A percentile compares a stretch with the other conserved stretches of the same genome.
Conservation (phyloP, 2,888 invertebrate genomes). For the Macroteleia sp. region DNA sequence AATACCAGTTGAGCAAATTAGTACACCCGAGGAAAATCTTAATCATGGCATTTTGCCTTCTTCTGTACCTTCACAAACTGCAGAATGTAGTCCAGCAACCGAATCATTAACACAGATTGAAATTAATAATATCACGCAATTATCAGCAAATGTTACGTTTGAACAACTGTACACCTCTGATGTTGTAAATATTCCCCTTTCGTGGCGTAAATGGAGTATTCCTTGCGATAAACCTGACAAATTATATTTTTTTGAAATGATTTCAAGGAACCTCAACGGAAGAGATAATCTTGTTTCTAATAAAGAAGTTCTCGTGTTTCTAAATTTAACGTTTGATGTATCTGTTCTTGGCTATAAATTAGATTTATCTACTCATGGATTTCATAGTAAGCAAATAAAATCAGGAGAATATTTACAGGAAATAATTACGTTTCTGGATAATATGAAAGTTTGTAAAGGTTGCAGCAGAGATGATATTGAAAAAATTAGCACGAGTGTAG, state of each 20-base stretch:
- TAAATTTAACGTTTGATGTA: background rate
- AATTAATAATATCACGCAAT: background rate
- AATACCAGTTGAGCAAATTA: background rate
- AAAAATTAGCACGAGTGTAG: background rate
- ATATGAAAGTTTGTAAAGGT: conserved; percentile 5
- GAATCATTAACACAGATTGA: background rate
- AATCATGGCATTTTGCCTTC: background rate
- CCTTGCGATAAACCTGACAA: conserved; percentile 1
- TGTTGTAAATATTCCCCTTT: background rate
- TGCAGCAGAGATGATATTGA: background rate
- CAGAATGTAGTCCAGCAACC: background rate
- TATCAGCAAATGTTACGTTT: background rate
- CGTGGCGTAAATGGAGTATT: conserved; percentile 9
- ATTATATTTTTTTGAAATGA: conserved; percentile 2
- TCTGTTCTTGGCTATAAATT: background rate
- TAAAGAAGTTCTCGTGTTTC: conserved; percentile 4
- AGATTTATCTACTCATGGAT: conserved; percentile 1
- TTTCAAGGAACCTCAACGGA: background rate
- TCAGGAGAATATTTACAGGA: background rate
- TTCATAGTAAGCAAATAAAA: background rate
- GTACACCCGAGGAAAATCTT: background rate
- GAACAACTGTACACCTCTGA: background rate
- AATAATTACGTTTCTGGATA: background rate
- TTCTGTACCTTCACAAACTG: background rate
- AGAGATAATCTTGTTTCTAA: conserved; percentile 10